Base-by-base conservation (phyloP, 2,113 vertebrate genomes). In the Semnornis frantzii region DNA sequence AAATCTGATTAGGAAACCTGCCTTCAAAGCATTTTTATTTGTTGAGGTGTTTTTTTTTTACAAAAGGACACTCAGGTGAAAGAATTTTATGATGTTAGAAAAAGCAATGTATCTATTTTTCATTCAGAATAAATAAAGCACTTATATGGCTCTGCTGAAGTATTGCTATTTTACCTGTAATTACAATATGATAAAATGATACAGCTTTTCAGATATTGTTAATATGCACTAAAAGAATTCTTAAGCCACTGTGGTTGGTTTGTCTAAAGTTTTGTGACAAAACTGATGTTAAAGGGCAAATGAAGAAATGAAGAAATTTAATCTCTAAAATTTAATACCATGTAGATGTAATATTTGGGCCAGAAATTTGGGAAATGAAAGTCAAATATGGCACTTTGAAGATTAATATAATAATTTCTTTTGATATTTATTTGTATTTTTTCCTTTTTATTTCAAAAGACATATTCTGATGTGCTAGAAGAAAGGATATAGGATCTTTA, bases 1-100 rank as follows among this genome's bases (percentile, higher is more conserved):
- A 97, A 96, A 69, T 92, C 57, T 96, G 72, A 96, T 97, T 96
- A 97, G 76, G 82, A 92, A 96, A 92, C 30, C 16, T 91, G 31
- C 74, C 82, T 96, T 95, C 48, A 85, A 95, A 92, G 34, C 52
- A 93, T 93, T 97, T 96, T 74, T 42, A 83, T 52, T 62, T 78
- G 64, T 42, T 81, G 23, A 82, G 12, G 25, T 34, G 37, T 37
- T 37, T 37, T 37, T 93, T 95, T 95, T 95, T 95, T 37, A 87
- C 20, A 82, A 62, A 87, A 64, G 52, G 62, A 94, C 33, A 91
- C 28, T 20, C 44, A 94, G 20, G 46, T 81, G 64, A 69, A 93
- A 63, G 15, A 44, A 72, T 68, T 59, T 94, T 92, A 57, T 33
- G 20, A 34, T 54, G 79, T 52, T 24, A 37, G n/a, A 75, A 69